Percentiles rank a stretch among this genome's conserved stretches.
These are phyloP conservation scores for Galago senegalensis DNA, from an alignment of 2,797 vertebrate genomes.

Conservation along the genomic window DNA sequence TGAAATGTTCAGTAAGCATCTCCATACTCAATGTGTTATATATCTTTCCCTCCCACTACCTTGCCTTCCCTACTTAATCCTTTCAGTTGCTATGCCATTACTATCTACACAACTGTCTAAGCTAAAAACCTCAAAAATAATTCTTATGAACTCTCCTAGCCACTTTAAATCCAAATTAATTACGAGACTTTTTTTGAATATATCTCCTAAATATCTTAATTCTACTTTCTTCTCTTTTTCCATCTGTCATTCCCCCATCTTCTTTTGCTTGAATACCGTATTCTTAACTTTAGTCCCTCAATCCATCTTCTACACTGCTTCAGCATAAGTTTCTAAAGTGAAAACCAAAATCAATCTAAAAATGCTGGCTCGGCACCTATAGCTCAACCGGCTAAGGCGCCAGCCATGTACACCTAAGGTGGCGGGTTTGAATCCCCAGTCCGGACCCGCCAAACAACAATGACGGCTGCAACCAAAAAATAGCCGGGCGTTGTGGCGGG, in stretches of 20 bases:
- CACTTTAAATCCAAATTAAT: slow-evolving; percentile 8
- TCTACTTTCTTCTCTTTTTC: slow-evolving; percentile 49
- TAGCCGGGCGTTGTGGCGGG: too few relatives aligned
- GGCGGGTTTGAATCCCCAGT: too few relatives aligned
- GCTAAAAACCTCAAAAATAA: slow-evolving; percentile 10
- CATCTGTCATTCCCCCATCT: not conserved
- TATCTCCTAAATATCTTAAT: slow-evolving; percentile 28
- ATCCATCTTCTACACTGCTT: slow-evolving; percentile 49
- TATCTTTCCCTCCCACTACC: not conserved
- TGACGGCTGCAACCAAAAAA: too few relatives aligned
- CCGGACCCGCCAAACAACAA: too few relatives aligned
- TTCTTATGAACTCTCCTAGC: not conserved
- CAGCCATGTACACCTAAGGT: too few relatives aligned
- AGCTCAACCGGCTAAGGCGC: too few relatives aligned
- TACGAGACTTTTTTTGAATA: slow-evolving; percentile 12
- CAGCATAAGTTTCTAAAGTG: slow-evolving; percentile 56
- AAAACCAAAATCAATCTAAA: slow-evolving; percentile 64
- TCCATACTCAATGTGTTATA: not conserved
- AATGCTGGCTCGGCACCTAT: not conserved
- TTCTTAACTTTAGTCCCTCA: slow-evolving; percentile 62
- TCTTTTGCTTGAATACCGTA: slow-evolving; percentile 47
- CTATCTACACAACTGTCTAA: not conserved
- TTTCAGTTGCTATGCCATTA: not conserved
- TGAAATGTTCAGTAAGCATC: not conserved
- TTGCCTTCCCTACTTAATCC: not conserved